These are phyloP conservation scores for Centroberyx gerrardi DNA, from an alignment of 2,797 vertebrate genomes.

Conservation along the genomic window DNA sequence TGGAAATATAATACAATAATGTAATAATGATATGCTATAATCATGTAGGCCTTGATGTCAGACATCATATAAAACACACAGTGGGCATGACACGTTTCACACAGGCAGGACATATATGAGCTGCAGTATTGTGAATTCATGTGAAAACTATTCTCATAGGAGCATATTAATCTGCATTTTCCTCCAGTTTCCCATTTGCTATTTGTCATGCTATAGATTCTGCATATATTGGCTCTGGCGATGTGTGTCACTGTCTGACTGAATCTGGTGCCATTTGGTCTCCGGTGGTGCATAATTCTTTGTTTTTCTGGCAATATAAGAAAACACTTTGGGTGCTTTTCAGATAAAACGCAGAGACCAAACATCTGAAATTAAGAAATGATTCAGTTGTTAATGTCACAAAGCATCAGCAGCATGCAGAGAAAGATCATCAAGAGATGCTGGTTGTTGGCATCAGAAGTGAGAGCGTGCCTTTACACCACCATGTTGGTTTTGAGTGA, in stretches of 20 bases:
- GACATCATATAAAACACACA: background rate
- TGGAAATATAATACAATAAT: too few species aligned
- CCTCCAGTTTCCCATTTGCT: constrained; percentile 6
- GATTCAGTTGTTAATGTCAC: constrained; percentile 26
- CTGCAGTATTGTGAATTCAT: background rate
- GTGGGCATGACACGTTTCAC: background rate
- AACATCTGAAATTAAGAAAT: background rate
- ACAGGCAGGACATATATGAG: background rate
- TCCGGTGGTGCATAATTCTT: constrained; percentile 16
- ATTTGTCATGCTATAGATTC: constrained; percentile 7
- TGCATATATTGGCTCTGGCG: background rate
- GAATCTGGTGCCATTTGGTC: background rate
- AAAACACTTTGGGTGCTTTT: background rate
- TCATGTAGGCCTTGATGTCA: too few species aligned
- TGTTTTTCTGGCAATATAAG: constrained; percentile 3
- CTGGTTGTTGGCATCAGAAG: constrained; percentile 31
- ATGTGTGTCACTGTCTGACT: background rate
- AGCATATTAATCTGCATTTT: constrained; percentile 2
- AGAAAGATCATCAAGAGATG: constrained; percentile 30
- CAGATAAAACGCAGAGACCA: constrained; percentile 26
- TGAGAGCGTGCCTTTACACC: constrained; percentile 15
- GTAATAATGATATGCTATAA: too few species aligned
- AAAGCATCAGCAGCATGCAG: constrained; percentile 15
- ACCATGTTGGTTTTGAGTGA: constrained; percentile 54
- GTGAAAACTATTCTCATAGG: background rate